Evolutionary conservation across 2,888 invertebrate genomes (phyloP).

Genomic region (Eupithecia exiguata): DNA sequence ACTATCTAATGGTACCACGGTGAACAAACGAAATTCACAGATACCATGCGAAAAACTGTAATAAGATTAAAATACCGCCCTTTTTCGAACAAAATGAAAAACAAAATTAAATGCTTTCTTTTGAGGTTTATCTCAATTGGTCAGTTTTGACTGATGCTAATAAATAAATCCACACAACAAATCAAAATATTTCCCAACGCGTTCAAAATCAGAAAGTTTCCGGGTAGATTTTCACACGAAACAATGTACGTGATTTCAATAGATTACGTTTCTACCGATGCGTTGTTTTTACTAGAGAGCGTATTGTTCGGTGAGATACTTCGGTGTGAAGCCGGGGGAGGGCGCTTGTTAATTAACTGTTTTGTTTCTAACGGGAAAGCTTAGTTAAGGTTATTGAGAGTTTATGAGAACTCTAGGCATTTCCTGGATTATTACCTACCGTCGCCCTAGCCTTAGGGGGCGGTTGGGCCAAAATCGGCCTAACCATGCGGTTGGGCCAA

Average conservation of each 20-base stretch:
- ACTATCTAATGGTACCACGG: too few relatives aligned
- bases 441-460: too few relatives aligned
- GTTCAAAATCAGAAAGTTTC: slow-evolving; percentile 63
- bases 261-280: slow-evolving; percentile 52
- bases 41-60: background rate
- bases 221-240: slow-evolving; percentile 61
- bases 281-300: slow-evolving; percentile 56
- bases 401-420: background rate
- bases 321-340: slow-evolving; percentile 35
- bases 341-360: slow-evolving; percentile 34
- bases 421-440: background rate
- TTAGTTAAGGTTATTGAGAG: background rate
- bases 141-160: background rate
- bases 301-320: slow-evolving; percentile 53
- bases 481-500: background rate
- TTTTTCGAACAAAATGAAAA: background rate
- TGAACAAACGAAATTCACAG: background rate
- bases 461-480: background rate
- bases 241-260: slow-evolving; percentile 62
- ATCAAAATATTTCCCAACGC: slow-evolving; percentile 45
- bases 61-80: background rate
- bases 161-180: slow-evolving; percentile 12
- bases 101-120: background rate
- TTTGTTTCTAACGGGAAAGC: slow-evolving; percentile 28
- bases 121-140: background rate